Conservation (phyloP, 2,113 vertebrate species). For the Bambusicola thoracicus region DNA sequence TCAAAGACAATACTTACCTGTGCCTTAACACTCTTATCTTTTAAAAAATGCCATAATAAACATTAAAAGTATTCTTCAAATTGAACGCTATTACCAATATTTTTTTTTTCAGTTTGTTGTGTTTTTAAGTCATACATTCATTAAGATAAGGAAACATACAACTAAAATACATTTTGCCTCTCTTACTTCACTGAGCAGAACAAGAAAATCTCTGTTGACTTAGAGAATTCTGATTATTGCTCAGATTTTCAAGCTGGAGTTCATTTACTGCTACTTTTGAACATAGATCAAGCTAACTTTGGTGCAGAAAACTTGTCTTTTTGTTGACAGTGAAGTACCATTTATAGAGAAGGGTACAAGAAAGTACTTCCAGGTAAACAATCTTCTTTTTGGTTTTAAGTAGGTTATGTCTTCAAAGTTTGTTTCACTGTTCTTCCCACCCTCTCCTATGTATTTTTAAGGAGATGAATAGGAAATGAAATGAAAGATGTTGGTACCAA, state of each 20-base stretch:
- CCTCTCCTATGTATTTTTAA: slow-evolving; percentile 4
- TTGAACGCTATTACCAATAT: neutral
- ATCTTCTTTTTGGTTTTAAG: neutral
- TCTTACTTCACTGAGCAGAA: neutral
- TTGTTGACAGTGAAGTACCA: neutral
- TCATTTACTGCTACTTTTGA: neutral
- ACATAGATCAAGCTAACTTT: neutral
- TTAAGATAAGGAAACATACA: neutral
- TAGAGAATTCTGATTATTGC: neutral
- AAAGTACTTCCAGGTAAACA: neutral
- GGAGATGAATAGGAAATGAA: neutral
- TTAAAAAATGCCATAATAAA: neutral
- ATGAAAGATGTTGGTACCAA: neutral
- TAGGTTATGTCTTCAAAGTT: neutral
- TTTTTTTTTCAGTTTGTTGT: neutral
- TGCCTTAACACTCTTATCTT: neutral
- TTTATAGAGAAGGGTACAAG: neutral
- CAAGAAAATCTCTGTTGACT: neutral
- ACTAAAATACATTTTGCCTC: neutral
- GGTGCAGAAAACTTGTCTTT: neutral
- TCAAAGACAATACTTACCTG: neutral
- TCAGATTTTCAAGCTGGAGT: neutral
- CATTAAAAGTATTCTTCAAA: neutral
- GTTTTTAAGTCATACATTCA: neutral
- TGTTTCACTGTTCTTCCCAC: neutral